phyloP scores from a whole-genome alignment of 2,797 vertebrate genomes.

The Lateolabrax maculatus region DNA sequence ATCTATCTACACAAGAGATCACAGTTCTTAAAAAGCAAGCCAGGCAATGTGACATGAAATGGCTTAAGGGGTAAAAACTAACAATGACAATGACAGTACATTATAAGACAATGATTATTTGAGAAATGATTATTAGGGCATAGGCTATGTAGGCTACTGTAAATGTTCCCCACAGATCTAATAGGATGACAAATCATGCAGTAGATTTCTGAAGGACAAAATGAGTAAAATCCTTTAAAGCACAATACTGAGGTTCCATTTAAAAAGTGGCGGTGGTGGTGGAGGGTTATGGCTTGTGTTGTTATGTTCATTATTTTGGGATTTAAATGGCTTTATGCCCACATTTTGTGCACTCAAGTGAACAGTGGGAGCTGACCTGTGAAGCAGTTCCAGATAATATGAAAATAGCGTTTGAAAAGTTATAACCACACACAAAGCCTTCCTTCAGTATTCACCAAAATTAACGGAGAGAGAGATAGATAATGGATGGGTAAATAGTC shows the following conservation, averaged over 20 bases:
- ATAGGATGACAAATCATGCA: not conserved
- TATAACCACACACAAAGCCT: not conserved
- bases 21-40: not conserved
- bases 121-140: conserved; percentile 3
- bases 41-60: not conserved
- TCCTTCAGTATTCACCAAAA: not conserved
- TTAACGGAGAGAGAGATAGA: not conserved
- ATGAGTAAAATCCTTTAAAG: not conserved
- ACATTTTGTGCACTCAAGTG: conserved; percentile 16
- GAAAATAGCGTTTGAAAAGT: not conserved
- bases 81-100: not conserved
- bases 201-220: conserved; percentile 4
- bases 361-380: conserved; percentile 28
- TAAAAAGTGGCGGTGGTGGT: not conserved
- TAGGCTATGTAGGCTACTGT: not conserved
- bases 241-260: not conserved
- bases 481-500: not conserved
- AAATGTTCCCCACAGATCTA: not conserved
- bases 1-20: not conserved
- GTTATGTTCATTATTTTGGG: conserved; percentile 53
- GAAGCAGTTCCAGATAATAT: not conserved
- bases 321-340: conserved; percentile 48
- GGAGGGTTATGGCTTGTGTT: not conserved
- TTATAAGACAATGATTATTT: not conserved
- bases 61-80: not conserved